Percentiles rank a stretch among this genome's conserved stretches.
These are phyloP conservation scores for Chaetodon trifascialis DNA, from an alignment of 2,113 vertebrate genomes.

Conservation along the genomic window DNA sequence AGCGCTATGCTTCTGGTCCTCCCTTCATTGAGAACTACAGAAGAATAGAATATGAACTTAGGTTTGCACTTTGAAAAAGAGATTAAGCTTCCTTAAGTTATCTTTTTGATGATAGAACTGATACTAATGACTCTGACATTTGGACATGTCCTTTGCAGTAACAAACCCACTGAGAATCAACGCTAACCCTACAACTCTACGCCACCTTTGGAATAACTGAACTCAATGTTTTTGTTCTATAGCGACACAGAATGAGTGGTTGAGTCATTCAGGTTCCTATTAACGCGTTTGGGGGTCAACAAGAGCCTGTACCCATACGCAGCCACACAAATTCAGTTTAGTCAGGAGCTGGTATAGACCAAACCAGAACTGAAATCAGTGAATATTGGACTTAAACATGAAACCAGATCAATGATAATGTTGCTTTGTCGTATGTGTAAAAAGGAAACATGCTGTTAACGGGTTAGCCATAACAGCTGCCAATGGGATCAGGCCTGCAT, in stretches of 20 bases:
- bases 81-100: not conserved
- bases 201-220: not conserved
- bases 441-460: not conserved
- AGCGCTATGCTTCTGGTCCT: not conserved
- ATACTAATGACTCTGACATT: not conserved
- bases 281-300: no score
- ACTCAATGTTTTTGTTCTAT: no score
- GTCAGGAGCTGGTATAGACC: no score
- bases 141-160: not conserved
- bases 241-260: no score
- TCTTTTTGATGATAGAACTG: not conserved
- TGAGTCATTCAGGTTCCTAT: no score
- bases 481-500: no score
- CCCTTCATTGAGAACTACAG: not conserved
- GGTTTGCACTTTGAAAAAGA: not conserved
- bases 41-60: not conserved
- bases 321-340: no score
- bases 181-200: not conserved
- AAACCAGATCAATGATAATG: not conserved
- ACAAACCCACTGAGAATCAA: not conserved
- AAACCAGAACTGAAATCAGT: not conserved
- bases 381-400: not conserved
- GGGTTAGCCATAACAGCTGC: not conserved
- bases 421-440: not conserved
- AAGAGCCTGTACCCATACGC: not conserved